A percentile compares a stretch with the other conserved stretches of the same genome.
Evolutionary conservation across 2,888 invertebrate species (phyloP).

Genomic region (Apodemia zela): DNA sequence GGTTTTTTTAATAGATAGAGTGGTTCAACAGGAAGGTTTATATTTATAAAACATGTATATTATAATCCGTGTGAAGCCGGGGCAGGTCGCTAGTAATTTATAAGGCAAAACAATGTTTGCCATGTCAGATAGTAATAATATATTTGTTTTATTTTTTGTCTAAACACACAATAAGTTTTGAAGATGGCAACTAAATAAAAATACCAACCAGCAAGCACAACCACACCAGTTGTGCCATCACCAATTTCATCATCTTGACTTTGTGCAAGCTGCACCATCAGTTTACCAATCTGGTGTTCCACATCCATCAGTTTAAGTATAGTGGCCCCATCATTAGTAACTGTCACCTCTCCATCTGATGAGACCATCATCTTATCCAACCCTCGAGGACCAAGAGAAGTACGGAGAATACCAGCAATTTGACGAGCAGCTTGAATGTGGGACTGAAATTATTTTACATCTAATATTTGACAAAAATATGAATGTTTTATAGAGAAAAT

Average conservation of each 20-base stretch:
- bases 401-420: constrained; percentile 93
- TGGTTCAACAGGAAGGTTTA: too few species aligned
- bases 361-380: constrained; percentile 99
- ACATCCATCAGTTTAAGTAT: constrained; percentile 99
- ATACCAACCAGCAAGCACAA: constrained; percentile 84
- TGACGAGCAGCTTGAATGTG: constrained; percentile 98
- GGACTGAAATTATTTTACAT: constrained; percentile 81
- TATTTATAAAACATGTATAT: too few species aligned
- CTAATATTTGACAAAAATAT: neutral
- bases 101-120: too few species aligned
- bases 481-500: neutral
- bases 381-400: constrained; percentile 98
- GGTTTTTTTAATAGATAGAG: too few species aligned
- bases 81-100: too few species aligned
- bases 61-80: too few species aligned
- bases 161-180: too few species aligned
- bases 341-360: constrained; percentile 97
- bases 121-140: too few species aligned
- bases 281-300: constrained; percentile 98
- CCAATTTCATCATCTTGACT: constrained; percentile 99
- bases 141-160: neutral
- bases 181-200: neutral
- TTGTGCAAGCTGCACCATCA: constrained; percentile 98
- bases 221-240: constrained; percentile 99
- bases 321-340: constrained; percentile 99